Evolutionary conservation across 37 sponge, comb jelly and placozoan genomes (phyloP).

Genomic region (Geodia barretti): DNA sequence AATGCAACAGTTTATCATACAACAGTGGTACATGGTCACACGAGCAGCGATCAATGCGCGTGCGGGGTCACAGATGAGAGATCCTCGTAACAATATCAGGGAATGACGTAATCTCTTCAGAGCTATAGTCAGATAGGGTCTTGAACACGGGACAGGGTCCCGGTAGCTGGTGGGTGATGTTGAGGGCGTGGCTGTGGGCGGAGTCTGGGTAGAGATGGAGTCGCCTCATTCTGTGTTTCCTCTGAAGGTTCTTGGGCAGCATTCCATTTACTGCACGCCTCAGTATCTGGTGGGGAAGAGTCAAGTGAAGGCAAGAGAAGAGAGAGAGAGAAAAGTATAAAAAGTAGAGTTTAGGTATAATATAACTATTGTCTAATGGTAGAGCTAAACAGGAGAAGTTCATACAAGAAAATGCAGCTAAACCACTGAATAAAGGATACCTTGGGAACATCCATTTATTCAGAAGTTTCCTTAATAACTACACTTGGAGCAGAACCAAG

Average conservation of each 20-base stretch:
- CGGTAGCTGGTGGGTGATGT: slow-evolving; percentile 57
- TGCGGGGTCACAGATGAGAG: no score
- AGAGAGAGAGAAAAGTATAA: neutral
- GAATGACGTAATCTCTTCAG: slow-evolving; percentile 64
- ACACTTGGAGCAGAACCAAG: no score
- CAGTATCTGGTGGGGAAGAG: slow-evolving; percentile 72
- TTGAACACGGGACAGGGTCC: slow-evolving; percentile 53
- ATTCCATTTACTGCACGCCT: slow-evolving; percentile 84
- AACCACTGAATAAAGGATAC: no score
- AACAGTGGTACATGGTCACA: slow-evolving; percentile 19
- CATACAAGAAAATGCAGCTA: no score
- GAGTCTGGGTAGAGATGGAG: slow-evolving; percentile 75
- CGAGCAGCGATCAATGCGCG: no score
- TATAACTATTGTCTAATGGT: no score
- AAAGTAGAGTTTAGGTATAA: no score
- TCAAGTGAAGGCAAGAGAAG: no score
- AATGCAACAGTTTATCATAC: neutral
- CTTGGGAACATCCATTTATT: neutral
- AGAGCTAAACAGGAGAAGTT: no score
- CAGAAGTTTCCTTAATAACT: no score
- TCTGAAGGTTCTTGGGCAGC: slow-evolving; percentile 79
- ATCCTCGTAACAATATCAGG: slow-evolving; percentile 64
- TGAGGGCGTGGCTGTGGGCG: slow-evolving; percentile 65
- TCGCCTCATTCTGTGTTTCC: slow-evolving; percentile 74
- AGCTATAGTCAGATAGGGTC: slow-evolving; percentile 77